Conservation (phyloP, 2,113 vertebrate species). For the Sorex fumeus region DNA sequence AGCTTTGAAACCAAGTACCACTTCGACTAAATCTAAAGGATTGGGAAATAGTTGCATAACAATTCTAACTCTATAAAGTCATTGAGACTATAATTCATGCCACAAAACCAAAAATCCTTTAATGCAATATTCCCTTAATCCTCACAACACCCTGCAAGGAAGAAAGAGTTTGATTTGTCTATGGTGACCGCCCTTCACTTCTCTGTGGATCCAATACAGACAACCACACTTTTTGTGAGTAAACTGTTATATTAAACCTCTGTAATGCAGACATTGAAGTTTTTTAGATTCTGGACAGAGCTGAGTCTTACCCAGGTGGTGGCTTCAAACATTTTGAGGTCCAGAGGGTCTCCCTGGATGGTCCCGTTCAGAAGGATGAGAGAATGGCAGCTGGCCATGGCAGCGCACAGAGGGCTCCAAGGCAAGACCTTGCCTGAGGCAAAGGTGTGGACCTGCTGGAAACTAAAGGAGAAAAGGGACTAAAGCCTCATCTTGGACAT, state of each 20-base stretch:
- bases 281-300: slow-evolving; percentile 28
- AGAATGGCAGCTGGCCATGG: slow-evolving; percentile 86
- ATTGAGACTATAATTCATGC: neutral
- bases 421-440: slow-evolving; percentile 70
- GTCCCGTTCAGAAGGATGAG: slow-evolving; percentile 82
- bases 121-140: neutral
- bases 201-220: neutral
- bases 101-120: neutral
- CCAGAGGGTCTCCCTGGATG: slow-evolving; percentile 86
- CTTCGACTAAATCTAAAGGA: neutral
- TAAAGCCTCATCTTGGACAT: neutral
- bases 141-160: neutral
- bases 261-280: neutral
- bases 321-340: slow-evolving; percentile 87
- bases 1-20: slow-evolving; percentile 11
- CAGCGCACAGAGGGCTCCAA: slow-evolving; percentile 76
- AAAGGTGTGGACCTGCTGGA: slow-evolving; percentile 84
- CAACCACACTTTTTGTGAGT: neutral
- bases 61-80: neutral
- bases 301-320: slow-evolving; percentile 84
- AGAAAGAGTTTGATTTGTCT: neutral
- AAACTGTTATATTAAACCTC: neutral
- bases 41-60: neutral
- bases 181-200: neutral
- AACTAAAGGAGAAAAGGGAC: slow-evolving; percentile 77